These are phyloP conservation scores for Plebejus melissa DNA, from an alignment of 2,888 invertebrate genomes.

Conservation along the genomic window DNA sequence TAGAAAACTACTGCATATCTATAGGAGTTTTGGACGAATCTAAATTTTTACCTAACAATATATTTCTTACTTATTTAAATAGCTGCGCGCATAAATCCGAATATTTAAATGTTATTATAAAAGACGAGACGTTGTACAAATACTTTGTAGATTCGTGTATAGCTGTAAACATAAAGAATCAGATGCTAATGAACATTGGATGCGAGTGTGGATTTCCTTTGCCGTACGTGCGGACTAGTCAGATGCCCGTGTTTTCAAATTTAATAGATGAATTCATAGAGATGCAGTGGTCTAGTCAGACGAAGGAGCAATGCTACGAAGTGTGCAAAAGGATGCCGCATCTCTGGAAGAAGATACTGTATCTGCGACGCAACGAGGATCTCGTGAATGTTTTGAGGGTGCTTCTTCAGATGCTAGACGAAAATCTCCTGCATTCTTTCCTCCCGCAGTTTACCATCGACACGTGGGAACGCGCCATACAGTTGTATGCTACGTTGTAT, in stretches of 20 bases:
- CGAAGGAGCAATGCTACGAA: slow-evolving; percentile 67
- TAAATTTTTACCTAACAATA: slow-evolving; percentile 61
- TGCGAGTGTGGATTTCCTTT: slow-evolving; percentile 81
- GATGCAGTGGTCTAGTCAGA: slow-evolving; percentile 64
- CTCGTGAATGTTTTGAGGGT: slow-evolving; percentile 74
- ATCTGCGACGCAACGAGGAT: slow-evolving; percentile 68
- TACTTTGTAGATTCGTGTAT: slow-evolving; percentile 80
- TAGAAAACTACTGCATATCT: slow-evolving; percentile 66
- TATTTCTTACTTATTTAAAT: slow-evolving; percentile 65
- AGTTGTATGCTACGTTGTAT: slow-evolving; percentile 76
- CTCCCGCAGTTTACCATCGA: slow-evolving; percentile 76
- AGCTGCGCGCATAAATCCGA: slow-evolving; percentile 48
- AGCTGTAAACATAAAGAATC: slow-evolving; percentile 70
- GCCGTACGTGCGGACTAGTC: slow-evolving; percentile 65
- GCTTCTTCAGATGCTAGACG: slow-evolving; percentile 81
- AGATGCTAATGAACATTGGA: slow-evolving; percentile 59
- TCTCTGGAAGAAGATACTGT: slow-evolving; percentile 80
- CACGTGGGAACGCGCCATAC: slow-evolving; percentile 78
- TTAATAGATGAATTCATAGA: slow-evolving; percentile 79
- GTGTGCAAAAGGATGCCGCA: slow-evolving; percentile 81
- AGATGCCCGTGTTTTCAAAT: slow-evolving; percentile 70
- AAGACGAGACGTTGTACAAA: slow-evolving; percentile 64
- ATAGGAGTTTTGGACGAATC: slow-evolving; percentile 61
- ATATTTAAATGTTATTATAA: slow-evolving; percentile 55
- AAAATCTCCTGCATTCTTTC: slow-evolving; percentile 73